Conservation (phyloP, 2,113 vertebrate species). For the Daubentonia madagascariensis region DNA sequence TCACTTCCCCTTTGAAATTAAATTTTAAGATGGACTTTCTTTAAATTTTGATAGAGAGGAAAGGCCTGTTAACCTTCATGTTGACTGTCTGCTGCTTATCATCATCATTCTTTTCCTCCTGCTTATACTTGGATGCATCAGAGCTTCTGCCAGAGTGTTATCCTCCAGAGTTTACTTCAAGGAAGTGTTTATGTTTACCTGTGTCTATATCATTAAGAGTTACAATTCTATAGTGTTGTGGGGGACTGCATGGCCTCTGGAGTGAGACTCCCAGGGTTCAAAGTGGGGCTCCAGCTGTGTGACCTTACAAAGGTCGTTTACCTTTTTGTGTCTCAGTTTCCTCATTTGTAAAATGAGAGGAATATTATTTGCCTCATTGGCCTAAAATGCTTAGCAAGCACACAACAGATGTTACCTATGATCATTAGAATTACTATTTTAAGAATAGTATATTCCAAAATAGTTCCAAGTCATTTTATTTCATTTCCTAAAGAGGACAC, state of each 20-base stretch:
- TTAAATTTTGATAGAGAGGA: neutral
- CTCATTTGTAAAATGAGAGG: neutral
- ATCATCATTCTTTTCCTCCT: neutral
- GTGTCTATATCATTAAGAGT: neutral
- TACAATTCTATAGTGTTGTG: neutral
- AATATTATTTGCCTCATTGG: neutral
- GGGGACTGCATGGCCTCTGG: neutral
- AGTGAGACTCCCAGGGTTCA: neutral
- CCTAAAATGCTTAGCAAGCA: neutral
- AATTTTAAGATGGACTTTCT: constrained; percentile 40
- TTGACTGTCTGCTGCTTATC: neutral
- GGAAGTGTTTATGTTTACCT: neutral
- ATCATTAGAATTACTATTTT: neutral
- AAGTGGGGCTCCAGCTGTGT: neutral
- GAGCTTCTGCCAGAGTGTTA: neutral
- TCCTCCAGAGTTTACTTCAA: neutral
- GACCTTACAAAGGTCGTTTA: neutral
- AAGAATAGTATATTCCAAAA: neutral
- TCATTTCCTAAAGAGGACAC: neutral
- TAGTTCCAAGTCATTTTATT: neutral
- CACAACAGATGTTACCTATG: neutral
- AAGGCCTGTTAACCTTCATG: neutral
- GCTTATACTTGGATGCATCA: too few relatives aligned
- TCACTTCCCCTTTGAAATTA: constrained; percentile 55
- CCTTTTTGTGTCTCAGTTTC: neutral